Evolutionary conservation across 2,797 vertebrate genomes (phyloP).

Genomic region (Cottoperca gobio): DNA sequence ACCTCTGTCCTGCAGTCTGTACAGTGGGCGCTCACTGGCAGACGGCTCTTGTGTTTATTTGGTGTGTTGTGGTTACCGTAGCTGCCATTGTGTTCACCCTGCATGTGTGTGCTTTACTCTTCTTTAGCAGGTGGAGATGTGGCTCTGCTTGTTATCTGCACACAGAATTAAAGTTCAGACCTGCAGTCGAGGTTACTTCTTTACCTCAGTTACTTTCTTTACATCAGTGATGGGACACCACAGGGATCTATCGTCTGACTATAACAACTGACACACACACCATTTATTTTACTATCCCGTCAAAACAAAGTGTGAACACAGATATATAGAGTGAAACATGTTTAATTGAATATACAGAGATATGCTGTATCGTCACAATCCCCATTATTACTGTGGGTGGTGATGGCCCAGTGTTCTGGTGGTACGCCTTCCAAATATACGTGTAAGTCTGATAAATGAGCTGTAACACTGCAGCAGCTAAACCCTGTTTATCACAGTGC

Average conservation of each 20-base stretch:
- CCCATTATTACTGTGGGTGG: too few species aligned
- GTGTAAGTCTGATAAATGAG: too few species aligned
- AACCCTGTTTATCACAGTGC: not conserved
- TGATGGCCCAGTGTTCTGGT: too few species aligned
- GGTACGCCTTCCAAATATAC: too few species aligned
- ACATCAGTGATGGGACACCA: not conserved
- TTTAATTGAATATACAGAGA: too few species aligned
- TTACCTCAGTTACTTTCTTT: too few species aligned
- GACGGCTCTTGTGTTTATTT: constrained; percentile 4
- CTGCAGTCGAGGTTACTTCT: too few species aligned
- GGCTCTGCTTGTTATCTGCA: not conserved
- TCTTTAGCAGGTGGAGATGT: not conserved
- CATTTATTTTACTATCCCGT: too few species aligned
- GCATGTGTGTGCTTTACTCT: not conserved
- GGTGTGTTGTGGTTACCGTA: constrained; percentile 21
- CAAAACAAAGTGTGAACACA: too few species aligned
- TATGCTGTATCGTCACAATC: not conserved
- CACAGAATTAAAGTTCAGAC: not conserved
- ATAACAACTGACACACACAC: too few species aligned
- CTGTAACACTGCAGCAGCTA: not conserved
- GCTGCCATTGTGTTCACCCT: constrained; percentile 5
- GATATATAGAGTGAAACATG: too few species aligned
- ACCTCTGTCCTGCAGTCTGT: not conserved
- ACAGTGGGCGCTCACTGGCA: not conserved
- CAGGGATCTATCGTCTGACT: too few species aligned